Evolutionary conservation across 2,888 invertebrate genomes (phyloP), one percentile per base, ranked within the genome.

Genomic region (Pterobdella sp.): DNA sequence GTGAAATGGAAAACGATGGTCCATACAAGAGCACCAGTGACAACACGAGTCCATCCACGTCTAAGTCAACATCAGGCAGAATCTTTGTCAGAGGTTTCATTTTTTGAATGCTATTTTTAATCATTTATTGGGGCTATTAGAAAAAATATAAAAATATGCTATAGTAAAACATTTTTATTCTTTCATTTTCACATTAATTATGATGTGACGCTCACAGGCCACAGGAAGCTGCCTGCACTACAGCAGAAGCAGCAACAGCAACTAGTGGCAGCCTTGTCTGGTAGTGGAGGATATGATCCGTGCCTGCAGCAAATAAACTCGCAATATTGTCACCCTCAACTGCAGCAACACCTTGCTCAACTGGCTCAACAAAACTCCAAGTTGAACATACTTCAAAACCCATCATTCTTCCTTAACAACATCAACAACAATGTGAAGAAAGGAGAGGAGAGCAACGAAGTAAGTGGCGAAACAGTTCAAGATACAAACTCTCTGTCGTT

Each of bases 271-370:
- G 74, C 75, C 74, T 70, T 74, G 36, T 68, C 78, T 34, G 72
- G 75, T 76, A 42, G 76, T 77, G 66, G 77, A 78, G 76, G 76
- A 75, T 78, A 75, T 77, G 78, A 75, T 60, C 63, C 64, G 64
- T 26, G n/a, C 36, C 36, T 7, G 65, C 70, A 49, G 32, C 31
- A 0, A 32, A 68, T 31, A 1, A 34, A 66, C 37, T 3, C 49
- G 4, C 49, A 56, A 32, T 52, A 70, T 22, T 68, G 68, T 14
- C 34, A 72, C 18, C 76, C 56, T 60, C 74, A 29, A 75, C 82
- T 81, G 76, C 75, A 74, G 49, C 75, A 73, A 81, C 76, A 82
- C 81, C 80, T 80, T 75, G 79, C 77, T 10, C 80, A 79, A 37
- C 80, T 79, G 60, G 81, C 78, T 65, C 79, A 77, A 72, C 79